Base-by-base conservation (phyloP, 2,888 invertebrate species). In the Vannuccia rotundouncinata region DNA sequence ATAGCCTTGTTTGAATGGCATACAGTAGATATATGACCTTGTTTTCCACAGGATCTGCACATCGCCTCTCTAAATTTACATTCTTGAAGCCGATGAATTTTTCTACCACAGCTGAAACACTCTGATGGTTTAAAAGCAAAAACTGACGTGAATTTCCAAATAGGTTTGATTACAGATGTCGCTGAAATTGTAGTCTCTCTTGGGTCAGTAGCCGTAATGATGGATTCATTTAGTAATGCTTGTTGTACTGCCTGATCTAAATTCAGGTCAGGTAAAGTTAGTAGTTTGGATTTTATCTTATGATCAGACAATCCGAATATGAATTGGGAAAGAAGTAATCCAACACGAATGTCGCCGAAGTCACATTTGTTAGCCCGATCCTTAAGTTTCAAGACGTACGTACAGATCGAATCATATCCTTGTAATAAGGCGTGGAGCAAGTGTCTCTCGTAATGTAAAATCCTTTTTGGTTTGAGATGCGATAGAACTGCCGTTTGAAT, bases 401-500 rank as follows among this genome's bases (percentile, higher is more conserved):
- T 13, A 66, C 66, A 22, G 13, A n/a, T 22, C 66, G 25, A 22
- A 66, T 66, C 66, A 22, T 17, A 66, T 27, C 17, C 66, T n/a
- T 66, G 66, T 66, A 66, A 66, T 66, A 66, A 66, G 25, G 66
- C 25, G 22, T 66, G 66, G 25, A 66, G 66, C 66, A 66, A 27
- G 5, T 5, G 66, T 22, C 25, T 66, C 66, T n/a, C 66, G 25
- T 66, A 66, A 66, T 22, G 25, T 66, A 66, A 27, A 66, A 66
- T 66, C 22, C 66, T 5, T 66, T 66, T 66, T 66, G 66, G 5
- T 66, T 66, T 66, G 22, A 66, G 66, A 66, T 66, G 66, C 22
- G 66, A 17, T 66, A 66, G 66, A 66, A 66, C 66, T 66, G 66
- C 22, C 10, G 66, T 66, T 66, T 66, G 66, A 66, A 66, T 66